phyloP scores from a whole-genome alignment of 2,113 vertebrate species.

The Cricetomys ansorgei region DNA sequence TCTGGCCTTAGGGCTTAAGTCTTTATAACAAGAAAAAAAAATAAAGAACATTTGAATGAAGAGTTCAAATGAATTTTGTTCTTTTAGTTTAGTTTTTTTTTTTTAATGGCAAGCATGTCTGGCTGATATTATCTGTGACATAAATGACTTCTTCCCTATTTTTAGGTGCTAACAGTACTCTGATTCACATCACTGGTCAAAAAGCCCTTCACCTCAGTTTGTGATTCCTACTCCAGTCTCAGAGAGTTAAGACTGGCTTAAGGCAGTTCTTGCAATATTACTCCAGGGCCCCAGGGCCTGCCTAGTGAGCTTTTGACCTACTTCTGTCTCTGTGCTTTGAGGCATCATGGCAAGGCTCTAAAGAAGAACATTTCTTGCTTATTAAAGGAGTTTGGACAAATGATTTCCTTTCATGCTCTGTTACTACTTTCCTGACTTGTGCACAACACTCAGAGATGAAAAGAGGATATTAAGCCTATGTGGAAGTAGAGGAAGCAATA shows the following conservation, averaged over 20 bases:
- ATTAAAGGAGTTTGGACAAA: neutral
- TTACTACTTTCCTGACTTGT: neutral
- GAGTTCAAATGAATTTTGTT: neutral
- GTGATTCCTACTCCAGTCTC: neutral
- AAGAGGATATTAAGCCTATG: neutral
- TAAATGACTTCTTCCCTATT: neutral
- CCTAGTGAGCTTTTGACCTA: neutral
- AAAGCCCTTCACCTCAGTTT: neutral
- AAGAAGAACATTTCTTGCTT: neutral
- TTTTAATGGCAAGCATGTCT: neutral
- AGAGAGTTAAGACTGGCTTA: neutral
- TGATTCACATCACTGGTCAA: too few relatives aligned
- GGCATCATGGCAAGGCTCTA: accelerated
- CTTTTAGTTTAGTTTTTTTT: neutral
- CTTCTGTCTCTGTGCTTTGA: neutral
- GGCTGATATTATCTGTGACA: neutral
- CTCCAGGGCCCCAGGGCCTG: accelerated
- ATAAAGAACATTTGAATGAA: neutral
- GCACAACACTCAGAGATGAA: neutral
- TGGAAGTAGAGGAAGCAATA: neutral
- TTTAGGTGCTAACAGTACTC: neutral
- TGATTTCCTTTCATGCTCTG: neutral
- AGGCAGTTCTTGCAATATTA: accelerated
- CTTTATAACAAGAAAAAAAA: neutral
- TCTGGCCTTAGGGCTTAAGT: neutral